Conservation (phyloP, 1,140 invertebrate genomes). For the Brachionus koreanus region DNA sequence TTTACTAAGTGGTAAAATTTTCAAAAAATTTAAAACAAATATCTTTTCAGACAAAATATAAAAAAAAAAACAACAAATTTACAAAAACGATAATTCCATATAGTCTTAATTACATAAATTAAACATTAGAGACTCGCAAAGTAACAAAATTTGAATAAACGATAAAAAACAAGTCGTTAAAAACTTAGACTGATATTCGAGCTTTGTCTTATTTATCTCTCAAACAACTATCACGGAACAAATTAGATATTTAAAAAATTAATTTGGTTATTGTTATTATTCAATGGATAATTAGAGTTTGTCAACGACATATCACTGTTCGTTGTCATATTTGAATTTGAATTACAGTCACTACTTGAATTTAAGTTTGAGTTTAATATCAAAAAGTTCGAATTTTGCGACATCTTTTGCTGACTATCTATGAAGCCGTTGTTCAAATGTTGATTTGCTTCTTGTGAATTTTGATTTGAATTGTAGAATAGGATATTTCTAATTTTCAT, state of each 20-base stretch:
- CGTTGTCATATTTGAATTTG: slow-evolving; percentile 28
- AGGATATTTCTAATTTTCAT: slow-evolving; percentile 21
- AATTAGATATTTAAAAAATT: slow-evolving; percentile 27
- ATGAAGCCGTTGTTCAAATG: not conserved
- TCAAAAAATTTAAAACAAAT: not conserved
- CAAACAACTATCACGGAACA: not conserved
- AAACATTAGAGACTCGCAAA: not conserved
- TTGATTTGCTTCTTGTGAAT: not conserved
- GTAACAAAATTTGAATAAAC: too few species aligned
- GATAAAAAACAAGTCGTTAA: too few species aligned
- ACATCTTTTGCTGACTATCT: not conserved
- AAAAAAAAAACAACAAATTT: not conserved
- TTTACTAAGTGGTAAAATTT: not conserved
- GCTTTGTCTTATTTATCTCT: not conserved
- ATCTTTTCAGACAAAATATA: not conserved
- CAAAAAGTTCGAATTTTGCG: not conserved
- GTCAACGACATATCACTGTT: not conserved
- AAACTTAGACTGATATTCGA: not conserved
- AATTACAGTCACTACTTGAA: slow-evolving; percentile 21
- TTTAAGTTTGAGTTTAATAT: not conserved
- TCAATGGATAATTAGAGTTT: not conserved
- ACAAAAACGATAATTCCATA: not conserved
- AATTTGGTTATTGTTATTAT: not conserved
- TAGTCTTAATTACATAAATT: not conserved
- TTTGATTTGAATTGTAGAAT: not conserved